These are phyloP conservation scores for Melinaea marsaeus DNA, from an alignment of 2,888 invertebrate genomes.

Conservation along the genomic window DNA sequence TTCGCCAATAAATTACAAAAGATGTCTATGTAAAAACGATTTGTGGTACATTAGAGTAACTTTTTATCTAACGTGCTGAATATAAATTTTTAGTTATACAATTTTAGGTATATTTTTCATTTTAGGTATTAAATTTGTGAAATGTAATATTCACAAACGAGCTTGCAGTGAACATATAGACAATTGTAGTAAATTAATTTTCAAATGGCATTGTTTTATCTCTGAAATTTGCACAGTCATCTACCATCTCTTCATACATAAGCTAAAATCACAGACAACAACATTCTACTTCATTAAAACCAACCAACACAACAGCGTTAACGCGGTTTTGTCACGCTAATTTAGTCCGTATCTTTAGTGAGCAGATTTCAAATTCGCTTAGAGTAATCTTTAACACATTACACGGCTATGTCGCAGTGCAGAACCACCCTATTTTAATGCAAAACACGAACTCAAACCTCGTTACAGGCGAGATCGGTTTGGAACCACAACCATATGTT, in stretches of 20 bases:
- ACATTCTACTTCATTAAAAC: slow-evolving; percentile 25
- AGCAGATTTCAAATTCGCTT: slow-evolving; percentile 20
- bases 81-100: neutral
- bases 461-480: slow-evolving; percentile 34
- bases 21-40: slow-evolving; percentile 1
- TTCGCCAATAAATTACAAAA: neutral
- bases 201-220: slow-evolving; percentile 9
- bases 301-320: slow-evolving; percentile 19
- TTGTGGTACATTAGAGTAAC: no score
- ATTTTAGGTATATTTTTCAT: neutral
- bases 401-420: slow-evolving; percentile 28
- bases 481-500: slow-evolving; percentile 35
- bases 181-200: slow-evolving; percentile 7
- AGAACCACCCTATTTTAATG: slow-evolving; percentile 34
- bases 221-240: slow-evolving; percentile 18
- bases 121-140: neutral
- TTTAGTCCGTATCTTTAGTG: slow-evolving; percentile 7
- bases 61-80: no score
- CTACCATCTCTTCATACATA: slow-evolving; percentile 19
- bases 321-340: slow-evolving; percentile 7
- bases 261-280: slow-evolving; percentile 23
- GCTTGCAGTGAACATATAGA: neutral
- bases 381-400: slow-evolving; percentile 19
- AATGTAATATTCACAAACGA: neutral
- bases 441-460: slow-evolving; percentile 37